Evolutionary conservation across 1,140 invertebrate genomes (phyloP).

Genomic region (Ladona fulva): DNA sequence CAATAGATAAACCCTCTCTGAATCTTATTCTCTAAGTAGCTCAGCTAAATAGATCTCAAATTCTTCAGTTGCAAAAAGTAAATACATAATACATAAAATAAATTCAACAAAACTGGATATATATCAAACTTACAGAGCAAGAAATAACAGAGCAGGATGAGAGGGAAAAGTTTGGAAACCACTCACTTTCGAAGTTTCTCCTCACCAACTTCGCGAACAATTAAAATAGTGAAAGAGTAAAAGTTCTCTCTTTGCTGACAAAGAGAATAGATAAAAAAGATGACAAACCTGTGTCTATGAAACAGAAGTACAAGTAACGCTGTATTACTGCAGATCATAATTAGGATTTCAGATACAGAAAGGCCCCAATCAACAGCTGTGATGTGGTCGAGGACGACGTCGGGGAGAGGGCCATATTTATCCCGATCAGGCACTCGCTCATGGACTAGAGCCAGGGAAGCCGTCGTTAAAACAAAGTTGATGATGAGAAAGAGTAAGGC

Average conservation of each 20-base stretch:
- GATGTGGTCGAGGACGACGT: slow-evolving; percentile 70
- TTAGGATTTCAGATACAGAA: slow-evolving; percentile 72
- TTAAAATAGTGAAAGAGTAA: no score
- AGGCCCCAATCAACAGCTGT: slow-evolving; percentile 59
- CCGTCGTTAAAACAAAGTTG: slow-evolving; percentile 52
- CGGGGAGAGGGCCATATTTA: slow-evolving; percentile 62
- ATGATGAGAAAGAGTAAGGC: slow-evolving; percentile 50
- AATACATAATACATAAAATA: no score
- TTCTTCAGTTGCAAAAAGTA: no score
- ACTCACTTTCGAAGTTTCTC: no score
- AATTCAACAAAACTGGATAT: no score
- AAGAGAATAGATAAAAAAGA: not conserved
- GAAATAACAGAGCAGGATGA: no score
- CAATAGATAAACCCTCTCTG: no score
- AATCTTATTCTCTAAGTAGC: no score
- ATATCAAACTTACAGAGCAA: no score
- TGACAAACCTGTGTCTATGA: slow-evolving; percentile 64
- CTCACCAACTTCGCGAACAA: no score
- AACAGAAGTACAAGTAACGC: slow-evolving; percentile 66
- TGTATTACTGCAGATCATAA: slow-evolving; percentile 65
- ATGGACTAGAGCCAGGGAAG: slow-evolving; percentile 72
- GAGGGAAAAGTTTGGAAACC: no score
- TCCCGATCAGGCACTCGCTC: slow-evolving; percentile 69
- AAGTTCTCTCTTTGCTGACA: not conserved
- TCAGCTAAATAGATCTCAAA: no score